Evolutionary conservation across 2,113 vertebrate genomes (phyloP).

Genomic region (Aleadryas rufinucha): DNA sequence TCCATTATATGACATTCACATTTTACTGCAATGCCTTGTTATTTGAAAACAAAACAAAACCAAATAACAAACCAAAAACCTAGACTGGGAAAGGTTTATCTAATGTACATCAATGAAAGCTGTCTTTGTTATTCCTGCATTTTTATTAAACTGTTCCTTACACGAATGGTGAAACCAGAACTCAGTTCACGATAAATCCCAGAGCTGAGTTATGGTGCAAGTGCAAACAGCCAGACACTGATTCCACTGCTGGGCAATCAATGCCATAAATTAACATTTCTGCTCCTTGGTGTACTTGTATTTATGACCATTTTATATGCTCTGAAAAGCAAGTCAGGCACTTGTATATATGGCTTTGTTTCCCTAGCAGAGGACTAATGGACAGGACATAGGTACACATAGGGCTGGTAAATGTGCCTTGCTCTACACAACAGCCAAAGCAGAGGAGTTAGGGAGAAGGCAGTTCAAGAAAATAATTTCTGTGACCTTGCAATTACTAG

Average conservation of each 20-base stretch:
- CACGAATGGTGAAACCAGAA: neutral
- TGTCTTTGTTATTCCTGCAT: neutral
- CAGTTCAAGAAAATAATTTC: neutral
- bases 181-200: neutral
- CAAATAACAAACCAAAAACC: neutral
- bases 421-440: neutral
- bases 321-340: neutral
- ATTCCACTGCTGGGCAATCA: neutral
- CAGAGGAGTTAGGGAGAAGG: neutral
- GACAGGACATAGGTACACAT: neutral
- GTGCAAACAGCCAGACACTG: neutral
- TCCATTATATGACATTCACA: neutral
- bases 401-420: neutral
- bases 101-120: neutral
- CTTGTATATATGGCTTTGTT: neutral
- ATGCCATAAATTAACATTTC: neutral
- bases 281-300: neutral
- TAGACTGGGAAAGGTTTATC: neutral
- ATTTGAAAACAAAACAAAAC: neutral
- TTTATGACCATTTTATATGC: neutral
- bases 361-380: neutral
- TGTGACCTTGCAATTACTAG: neutral
- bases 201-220: neutral
- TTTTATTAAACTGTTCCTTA: neutral
- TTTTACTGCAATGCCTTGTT: neutral